Evolutionary conservation across 2,888 invertebrate genomes (phyloP).

Genomic region (Dicroscelio sp.): DNA sequence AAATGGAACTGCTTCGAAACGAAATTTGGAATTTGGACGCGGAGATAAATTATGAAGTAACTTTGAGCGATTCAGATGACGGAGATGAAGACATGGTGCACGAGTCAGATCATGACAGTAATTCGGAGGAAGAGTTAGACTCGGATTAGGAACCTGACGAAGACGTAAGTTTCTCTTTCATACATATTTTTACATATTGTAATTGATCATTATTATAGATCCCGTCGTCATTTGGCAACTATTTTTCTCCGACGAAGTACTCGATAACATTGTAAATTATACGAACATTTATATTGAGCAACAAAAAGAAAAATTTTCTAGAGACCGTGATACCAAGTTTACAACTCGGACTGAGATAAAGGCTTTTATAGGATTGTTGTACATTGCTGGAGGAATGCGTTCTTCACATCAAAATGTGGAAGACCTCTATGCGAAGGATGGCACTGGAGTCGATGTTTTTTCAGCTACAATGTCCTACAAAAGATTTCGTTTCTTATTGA

Average conservation of each 20-base stretch:
- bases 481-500: background rate
- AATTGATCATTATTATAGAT: too few species aligned
- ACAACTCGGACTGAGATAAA: conserved; percentile 79
- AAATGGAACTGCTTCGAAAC: background rate
- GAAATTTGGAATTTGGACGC: background rate
- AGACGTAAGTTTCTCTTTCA: conserved; percentile 24
- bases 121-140: background rate
- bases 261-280: conserved; percentile 73
- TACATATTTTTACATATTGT: too few species aligned
- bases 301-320: conserved; percentile 76
- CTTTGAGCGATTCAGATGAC: conserved; percentile 28
- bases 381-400: conserved; percentile 63
- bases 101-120: conserved; percentile 8
- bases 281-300: conserved; percentile 75
- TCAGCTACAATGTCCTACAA: conserved; percentile 28
- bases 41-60: background rate
- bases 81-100: background rate
- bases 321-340: conserved; percentile 81
- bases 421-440: conserved; percentile 38
- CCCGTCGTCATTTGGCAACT: too few species aligned
- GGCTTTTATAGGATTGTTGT: conserved; percentile 82
- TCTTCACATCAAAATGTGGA: conserved; percentile 62
- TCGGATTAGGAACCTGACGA: conserved; percentile 17
- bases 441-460: conserved; percentile 39
- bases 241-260: conserved; percentile 83